Evolutionary conservation across 2,888 invertebrate genomes (phyloP).

Genomic region (Ectemnius continuus): DNA sequence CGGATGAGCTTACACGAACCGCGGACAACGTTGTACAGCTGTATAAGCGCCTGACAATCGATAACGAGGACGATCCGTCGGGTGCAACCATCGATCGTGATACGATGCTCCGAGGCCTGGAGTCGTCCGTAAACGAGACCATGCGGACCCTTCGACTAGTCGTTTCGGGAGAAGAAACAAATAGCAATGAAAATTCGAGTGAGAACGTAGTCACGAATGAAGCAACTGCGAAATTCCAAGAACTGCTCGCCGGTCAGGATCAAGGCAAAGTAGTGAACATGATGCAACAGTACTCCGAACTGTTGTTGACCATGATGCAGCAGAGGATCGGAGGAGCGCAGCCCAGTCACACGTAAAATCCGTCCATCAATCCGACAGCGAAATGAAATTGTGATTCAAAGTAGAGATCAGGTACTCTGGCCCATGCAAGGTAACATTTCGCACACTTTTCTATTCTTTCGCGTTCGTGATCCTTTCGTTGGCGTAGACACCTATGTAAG

Average conservation of each 20-base stretch:
- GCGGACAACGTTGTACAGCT: constrained; percentile 86
- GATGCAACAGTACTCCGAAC: constrained; percentile 83
- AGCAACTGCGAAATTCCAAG: constrained; percentile 79
- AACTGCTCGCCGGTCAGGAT: constrained; percentile 77
- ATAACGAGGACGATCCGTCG: constrained; percentile 76
- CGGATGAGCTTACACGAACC: constrained; percentile 83
- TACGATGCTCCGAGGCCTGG: constrained; percentile 78
- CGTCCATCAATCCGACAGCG: constrained; percentile 44
- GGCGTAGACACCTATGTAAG: not conserved
- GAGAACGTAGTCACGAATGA: constrained; percentile 75
- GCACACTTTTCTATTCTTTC: not conserved
- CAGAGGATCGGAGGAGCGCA: constrained; percentile 79
- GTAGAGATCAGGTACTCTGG: not conserved
- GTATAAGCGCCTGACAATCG: constrained; percentile 82
- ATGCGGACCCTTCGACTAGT: constrained; percentile 76
- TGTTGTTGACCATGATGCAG: constrained; percentile 82
- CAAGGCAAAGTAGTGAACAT: constrained; percentile 80
- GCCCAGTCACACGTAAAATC: constrained; percentile 71
- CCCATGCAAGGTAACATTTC: not conserved
- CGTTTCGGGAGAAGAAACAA: constrained; percentile 63
- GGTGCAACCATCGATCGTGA: constrained; percentile 72
- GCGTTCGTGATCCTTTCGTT: not conserved
- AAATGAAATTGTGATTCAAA: not conserved
- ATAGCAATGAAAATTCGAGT: constrained; percentile 46
- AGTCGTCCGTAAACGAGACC: constrained; percentile 76